Conservation (phyloP, 2,113 vertebrate species). For the Mola mola region DNA sequence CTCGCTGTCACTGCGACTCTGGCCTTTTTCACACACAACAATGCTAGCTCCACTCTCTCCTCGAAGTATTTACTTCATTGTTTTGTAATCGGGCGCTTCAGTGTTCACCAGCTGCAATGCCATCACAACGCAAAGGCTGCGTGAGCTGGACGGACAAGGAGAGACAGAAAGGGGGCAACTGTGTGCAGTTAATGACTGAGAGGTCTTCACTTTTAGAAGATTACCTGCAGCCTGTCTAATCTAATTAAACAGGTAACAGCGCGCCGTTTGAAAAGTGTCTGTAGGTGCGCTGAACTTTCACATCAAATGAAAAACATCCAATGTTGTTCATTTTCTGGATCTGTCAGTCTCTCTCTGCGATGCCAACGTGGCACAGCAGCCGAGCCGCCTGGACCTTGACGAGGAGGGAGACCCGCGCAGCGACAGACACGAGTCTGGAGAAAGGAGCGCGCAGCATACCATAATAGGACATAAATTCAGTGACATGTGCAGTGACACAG, state of each 20-base stretch:
- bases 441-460: too few relatives aligned
- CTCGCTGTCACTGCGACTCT: slow-evolving; percentile 33
- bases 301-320: too few relatives aligned
- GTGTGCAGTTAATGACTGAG: slow-evolving; percentile 15
- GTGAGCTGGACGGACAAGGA: background rate
- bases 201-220: too few relatives aligned
- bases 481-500: too few relatives aligned
- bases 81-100: slow-evolving; percentile 64
- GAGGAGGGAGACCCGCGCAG: too few relatives aligned
- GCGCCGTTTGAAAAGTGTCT: too few relatives aligned
- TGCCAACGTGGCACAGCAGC: background rate
- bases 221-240: too few relatives aligned
- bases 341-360: slow-evolving; percentile 15
- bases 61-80: slow-evolving; percentile 67
- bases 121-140: slow-evolving; percentile 33
- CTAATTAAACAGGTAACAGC: background rate
- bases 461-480: too few relatives aligned
- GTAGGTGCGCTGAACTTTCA: too few relatives aligned
- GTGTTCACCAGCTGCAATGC: slow-evolving; percentile 42
- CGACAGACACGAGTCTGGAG: too few relatives aligned
- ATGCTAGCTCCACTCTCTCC: slow-evolving; percentile 34
- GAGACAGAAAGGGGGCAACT: slow-evolving; percentile 13
- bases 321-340: too few relatives aligned
- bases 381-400: too few relatives aligned
- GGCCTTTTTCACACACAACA: slow-evolving; percentile 10